Base-by-base conservation (phyloP, 2,797 vertebrate species). In the Phrynocephalus vlangalii region DNA sequence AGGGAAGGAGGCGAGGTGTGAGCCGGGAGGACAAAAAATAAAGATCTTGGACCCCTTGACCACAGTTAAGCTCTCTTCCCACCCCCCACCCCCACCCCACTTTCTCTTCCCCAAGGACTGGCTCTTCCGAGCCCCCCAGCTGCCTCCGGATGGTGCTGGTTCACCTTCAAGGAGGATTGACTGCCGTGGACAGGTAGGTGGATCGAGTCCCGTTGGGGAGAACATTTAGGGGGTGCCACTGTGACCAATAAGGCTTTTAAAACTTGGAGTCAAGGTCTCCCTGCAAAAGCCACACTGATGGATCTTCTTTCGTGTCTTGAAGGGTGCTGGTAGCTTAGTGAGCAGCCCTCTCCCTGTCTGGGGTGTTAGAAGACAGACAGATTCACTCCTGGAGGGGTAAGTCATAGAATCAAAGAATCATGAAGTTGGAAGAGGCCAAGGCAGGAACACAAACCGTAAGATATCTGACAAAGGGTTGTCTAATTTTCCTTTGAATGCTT, bases 321-420 rank as follows among this genome's bases (percentile, higher is more conserved):
- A 44, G 78, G 71, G 11, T 13, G 9, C 68, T 15, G 73, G 24
- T 4, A 56, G 20, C 44, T 1, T 33, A 76, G 60, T 1, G 16
- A 73, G 24, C 56, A 68, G 8, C 0, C 63, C 16, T 26, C 66
- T 82, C 0, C 48, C 26, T 28, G 20, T 50, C 50, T 28, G 82
- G n/a, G 85, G 84, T 82, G 26, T 72, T 22, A 73, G 9, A 66
- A 87, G 68, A n/a, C 80, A 38, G 28, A 81, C 26, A 15, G 81
- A 67, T 33, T 78, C 79, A 75, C 73, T 75, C 11, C 84, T 13
- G 1, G 83, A 89, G 6, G 18, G 82, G 91, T 92, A 84, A 85
- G 89, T 88, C 82, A 87, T 8, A 11, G 2, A 56, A 56, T 56
- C 52, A 56, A 2, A 56, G 52, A 13, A 56, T 56, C 52, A 56